Base-by-base conservation (phyloP, 1,140 invertebrate genomes). In the Dendroctonus ponderosae region DNA sequence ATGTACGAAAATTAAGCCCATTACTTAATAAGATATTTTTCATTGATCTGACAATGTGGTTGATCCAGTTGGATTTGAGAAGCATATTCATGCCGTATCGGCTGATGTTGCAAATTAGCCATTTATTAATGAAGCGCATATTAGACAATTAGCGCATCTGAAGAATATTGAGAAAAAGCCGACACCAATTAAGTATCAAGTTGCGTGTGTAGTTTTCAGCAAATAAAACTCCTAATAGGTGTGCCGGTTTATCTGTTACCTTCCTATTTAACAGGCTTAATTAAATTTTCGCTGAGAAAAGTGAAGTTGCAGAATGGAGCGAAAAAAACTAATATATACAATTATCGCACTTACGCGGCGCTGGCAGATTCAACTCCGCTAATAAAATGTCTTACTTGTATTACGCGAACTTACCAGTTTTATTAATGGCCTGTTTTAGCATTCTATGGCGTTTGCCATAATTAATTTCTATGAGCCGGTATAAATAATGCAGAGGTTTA, bases 311-410 rank as follows among this genome's bases (percentile, higher is more conserved):
- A 7, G 48, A 50, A 50, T 46, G n/a, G 4, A 50, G 6, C 38
- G 38, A n/a, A 42, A 61, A 50, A 61, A 49, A 61, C 46, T 50
- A 39, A 50, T 46, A 61, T 50, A 61, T 61, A 38, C 48, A 49
- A 50, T 50, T 61, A 49, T 50, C 44, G 38, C 58, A 50, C 58
- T 50, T 50, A 61, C n/a, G 38, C 58, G 4, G 48, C n/a, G 15
- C 12, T 40, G 46, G 46, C 37, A 40, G 7, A n/a, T 15, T 49
- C 46, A 61, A 50, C 40, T 39, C 4, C 6, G 42, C 44, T 46
- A 59, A 59, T 59, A 59, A 61, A 61, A 61, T 61, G 58, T 61
- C 58, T 61, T 61, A 61, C 58, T 61, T 50, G 44, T 49, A 40
- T 61, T 61, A 61, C 58, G 44, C 48, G 46, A 50, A 57, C 26